These are phyloP conservation scores for Hypselothyrea guttata DNA, from an alignment of 2,888 invertebrate species.

Conservation along the genomic window DNA sequence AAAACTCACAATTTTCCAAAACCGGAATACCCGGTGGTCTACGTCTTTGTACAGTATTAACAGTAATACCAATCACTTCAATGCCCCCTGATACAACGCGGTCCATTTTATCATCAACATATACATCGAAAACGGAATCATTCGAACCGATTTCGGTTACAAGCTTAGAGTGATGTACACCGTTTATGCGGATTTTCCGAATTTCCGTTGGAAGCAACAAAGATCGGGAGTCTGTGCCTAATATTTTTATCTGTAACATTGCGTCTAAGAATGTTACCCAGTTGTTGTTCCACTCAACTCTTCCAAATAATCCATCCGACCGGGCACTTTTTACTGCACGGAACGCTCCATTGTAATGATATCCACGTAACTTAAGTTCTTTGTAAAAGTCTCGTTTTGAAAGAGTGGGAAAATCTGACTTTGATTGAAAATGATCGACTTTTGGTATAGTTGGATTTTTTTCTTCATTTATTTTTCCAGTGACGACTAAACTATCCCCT, in stretches of 20 bases:
- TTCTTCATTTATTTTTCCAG: constrained; percentile 85
- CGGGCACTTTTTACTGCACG: constrained; percentile 76
- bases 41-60: constrained; percentile 88
- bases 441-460: constrained; percentile 59
- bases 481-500: constrained; percentile 87
- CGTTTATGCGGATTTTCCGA: constrained; percentile 87
- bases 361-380: constrained; percentile 88
- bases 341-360: constrained; percentile 84
- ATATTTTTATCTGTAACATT: constrained; percentile 91
- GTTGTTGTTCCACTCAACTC: constrained; percentile 88
- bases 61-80: constrained; percentile 89
- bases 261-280: constrained; percentile 96
- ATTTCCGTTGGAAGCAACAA: constrained; percentile 90
- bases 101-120: constrained; percentile 69
- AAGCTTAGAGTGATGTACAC: constrained; percentile 84
- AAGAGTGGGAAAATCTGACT: constrained; percentile 79
- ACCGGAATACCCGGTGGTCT: constrained; percentile 88
- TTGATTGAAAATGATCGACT: constrained; percentile 43
- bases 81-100: constrained; percentile 87
- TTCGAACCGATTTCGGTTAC: constrained; percentile 81
- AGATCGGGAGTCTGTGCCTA: constrained; percentile 87
- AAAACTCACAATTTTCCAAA: constrained; percentile 89
- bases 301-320: constrained; percentile 79
- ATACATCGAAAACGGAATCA: constrained; percentile 76
- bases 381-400: constrained; percentile 87